A percentile compares a stretch with the other conserved stretches of the same genome.
Conservation (phyloP, 2,888 invertebrate genomes). For the Metopia argyrocephala region DNA sequence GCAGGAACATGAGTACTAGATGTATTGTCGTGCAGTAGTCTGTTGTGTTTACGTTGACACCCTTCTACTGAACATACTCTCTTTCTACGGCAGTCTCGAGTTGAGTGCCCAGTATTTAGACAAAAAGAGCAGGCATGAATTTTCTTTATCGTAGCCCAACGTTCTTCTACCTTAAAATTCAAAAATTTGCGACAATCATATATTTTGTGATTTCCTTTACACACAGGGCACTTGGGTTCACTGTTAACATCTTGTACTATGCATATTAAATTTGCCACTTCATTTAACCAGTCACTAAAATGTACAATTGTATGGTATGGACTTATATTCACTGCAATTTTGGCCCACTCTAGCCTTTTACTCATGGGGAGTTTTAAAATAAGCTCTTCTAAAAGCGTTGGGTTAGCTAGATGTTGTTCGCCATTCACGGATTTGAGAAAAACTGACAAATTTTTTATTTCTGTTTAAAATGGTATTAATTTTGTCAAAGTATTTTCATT, state of each 20-base stretch:
- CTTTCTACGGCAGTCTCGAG: neutral
- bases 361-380: constrained; percentile 50
- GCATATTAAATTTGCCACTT: constrained; percentile 53
- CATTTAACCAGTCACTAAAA: constrained; percentile 55
- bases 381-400: constrained; percentile 57
- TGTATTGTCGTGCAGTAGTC: too few species aligned
- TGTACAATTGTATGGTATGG: constrained; percentile 16
- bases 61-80: too few species aligned
- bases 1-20: too few species aligned
- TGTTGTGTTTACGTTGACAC: too few species aligned
- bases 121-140: too few species aligned
- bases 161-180: too few species aligned
- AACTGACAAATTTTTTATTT: constrained; percentile 47
- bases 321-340: constrained; percentile 9
- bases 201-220: neutral
- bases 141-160: too few species aligned
- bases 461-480: too few species aligned
- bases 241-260: constrained; percentile 19
- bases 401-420: constrained; percentile 56
- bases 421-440: constrained; percentile 51
- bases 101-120: constrained; percentile 4
- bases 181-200: too few species aligned
- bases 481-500: constrained; percentile 50
- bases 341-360: too few species aligned
- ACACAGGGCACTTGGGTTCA: constrained; percentile 29